A percentile compares a stretch with the other conserved stretches of the same genome.
phyloP scores from a whole-genome alignment of 2,113 vertebrate genomes.

The Otus sunia region DNA sequence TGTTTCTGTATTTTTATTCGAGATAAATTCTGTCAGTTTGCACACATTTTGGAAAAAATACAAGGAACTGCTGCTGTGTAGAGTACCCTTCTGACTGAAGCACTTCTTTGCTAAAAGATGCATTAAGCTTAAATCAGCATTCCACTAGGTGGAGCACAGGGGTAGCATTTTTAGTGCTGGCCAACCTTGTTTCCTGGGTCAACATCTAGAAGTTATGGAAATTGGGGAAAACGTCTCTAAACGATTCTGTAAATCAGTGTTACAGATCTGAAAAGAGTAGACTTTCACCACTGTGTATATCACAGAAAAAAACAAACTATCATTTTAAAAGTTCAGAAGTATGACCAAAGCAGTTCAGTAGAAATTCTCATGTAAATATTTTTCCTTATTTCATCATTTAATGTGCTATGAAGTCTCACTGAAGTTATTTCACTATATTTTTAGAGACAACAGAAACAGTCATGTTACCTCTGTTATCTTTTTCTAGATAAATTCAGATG shows the following conservation, averaged over 20 bases:
- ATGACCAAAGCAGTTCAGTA: background rate
- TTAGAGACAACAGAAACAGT: background rate
- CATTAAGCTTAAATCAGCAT: slow-evolving; percentile 34
- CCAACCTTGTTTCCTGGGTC: background rate
- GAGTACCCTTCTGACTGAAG: background rate
- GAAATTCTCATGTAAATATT: background rate
- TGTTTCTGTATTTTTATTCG: background rate
- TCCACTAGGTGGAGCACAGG: slow-evolving; percentile 82
- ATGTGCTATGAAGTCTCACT: background rate
- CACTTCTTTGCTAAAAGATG: background rate
- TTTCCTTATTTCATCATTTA: background rate
- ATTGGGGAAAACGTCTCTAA: background rate
- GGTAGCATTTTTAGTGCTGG: slow-evolving; percentile 59
- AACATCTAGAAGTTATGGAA: background rate
- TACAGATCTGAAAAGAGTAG: background rate
- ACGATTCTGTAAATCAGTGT: background rate
- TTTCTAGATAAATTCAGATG: background rate
- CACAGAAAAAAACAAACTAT: background rate
- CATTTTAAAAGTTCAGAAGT: background rate
- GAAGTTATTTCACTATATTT: background rate
- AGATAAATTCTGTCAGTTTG: background rate
- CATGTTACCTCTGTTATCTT: background rate
- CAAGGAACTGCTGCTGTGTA: background rate
- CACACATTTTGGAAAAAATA: background rate
- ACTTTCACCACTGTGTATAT: background rate